A percentile compares a stretch with the other conserved stretches of the same genome.
phyloP scores from a whole-genome alignment of 2,113 vertebrate genomes.

The Chaetodon trifascialis region DNA sequence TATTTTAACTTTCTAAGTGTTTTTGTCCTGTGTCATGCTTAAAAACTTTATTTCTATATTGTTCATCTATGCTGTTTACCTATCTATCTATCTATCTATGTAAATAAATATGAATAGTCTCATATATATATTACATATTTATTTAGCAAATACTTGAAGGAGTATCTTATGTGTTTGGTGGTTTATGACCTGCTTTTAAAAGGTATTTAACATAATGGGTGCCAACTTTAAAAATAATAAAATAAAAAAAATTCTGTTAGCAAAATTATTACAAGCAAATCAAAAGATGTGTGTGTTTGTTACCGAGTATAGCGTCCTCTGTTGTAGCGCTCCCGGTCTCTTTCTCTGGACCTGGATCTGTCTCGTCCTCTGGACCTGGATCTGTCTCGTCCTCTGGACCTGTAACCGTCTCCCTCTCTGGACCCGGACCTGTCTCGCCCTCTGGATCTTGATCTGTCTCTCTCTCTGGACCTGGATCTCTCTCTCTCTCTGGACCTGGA shows the following conservation, averaged over 20 bases:
- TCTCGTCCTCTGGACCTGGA: slow-evolving; percentile 53
- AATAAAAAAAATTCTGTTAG: background rate
- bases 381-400: slow-evolving; percentile 47
- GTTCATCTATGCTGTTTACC: too few species aligned
- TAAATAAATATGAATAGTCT: too few species aligned
- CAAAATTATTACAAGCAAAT: background rate
- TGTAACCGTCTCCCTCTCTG: slow-evolving; percentile 41
- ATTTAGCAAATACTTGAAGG: background rate
- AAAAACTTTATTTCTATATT: too few species aligned
- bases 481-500: slow-evolving; percentile 56
- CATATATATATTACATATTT: too few species aligned
- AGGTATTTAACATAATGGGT: background rate
- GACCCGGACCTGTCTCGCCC: slow-evolving; percentile 24
- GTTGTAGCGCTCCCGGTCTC: slow-evolving; percentile 57
- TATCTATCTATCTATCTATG: too few species aligned
- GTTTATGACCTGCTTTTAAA: background rate
- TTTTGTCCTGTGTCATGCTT: too few species aligned
- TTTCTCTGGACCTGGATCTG: slow-evolving; percentile 40
- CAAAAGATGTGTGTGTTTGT: background rate
- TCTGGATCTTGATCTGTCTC: slow-evolving; percentile 39
- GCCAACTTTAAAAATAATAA: background rate
- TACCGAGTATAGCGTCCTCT: slow-evolving; percentile 73
- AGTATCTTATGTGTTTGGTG: background rate
- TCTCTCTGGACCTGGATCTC: slow-evolving; percentile 27
- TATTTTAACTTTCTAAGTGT: too few species aligned